Evolutionary conservation across 2,888 invertebrate species (phyloP), one percentile per base, ranked within the genome.

Genomic region (Oxyteleia sp.): DNA sequence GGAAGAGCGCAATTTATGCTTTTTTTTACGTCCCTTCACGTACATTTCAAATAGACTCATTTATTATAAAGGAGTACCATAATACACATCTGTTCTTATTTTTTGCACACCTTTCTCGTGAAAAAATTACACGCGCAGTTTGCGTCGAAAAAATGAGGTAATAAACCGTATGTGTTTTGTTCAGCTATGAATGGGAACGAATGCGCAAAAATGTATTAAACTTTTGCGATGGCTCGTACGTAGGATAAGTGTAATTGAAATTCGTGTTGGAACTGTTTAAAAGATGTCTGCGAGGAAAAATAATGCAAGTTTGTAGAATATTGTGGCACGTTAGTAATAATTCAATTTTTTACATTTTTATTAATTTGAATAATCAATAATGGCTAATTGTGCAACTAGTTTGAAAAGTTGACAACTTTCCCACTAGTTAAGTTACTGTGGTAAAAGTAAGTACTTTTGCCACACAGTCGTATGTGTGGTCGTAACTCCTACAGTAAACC

Each of bases 21-120:
- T 57, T 74, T n/a, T 79, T 66, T 80, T 75, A 23, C 51, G 68
- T 20, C 26, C 35, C 68, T 55, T 20, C 20, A 29, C 43, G 63
- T 79, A 51, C 55, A 55, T 80, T 84, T 76, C 64, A 72, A 76
- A 84, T 84, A 84, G 71, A 84, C 75, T 84, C 66, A 80, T 84
- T 84, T 84, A 76, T 75, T 76, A 68, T 53, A 59, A 82, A 72
- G 61, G 51, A 71, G 71, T 78, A 82, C 61, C 51, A 80, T 61
- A 66, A 63, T 64, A 71, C 68, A 71, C 82, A 71, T 74, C 81
- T 75, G 81, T 61, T 81, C 71, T 45, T 32, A 75, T 82, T 82
- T 82, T 82, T 82, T 82, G 76, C 53, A 61, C 61, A 61, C 59
- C 66, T 74, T 74, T 68, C 47, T 74, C 47, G 47, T 41, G 68